Percentiles rank a stretch among this genome's conserved stretches.
Conservation (phyloP, 2,888 invertebrate genomes). For the Harpalus rubripes region DNA sequence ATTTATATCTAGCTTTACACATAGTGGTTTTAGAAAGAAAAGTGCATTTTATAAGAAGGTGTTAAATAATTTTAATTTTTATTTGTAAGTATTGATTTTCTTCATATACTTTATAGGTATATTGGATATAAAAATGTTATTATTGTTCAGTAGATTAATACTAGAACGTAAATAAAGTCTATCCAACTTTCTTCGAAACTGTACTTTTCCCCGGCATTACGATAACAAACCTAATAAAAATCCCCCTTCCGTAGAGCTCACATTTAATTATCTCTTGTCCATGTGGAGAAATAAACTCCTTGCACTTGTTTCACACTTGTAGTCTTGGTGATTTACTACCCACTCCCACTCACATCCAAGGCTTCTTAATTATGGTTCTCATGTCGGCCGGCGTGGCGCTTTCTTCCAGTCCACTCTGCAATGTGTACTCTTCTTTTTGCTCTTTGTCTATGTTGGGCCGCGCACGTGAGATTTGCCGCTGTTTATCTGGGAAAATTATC, state of each 20-base stretch:
- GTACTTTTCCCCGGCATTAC: background rate
- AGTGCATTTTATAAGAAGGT: too few relatives aligned
- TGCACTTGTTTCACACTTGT: slow-evolving; percentile 52
- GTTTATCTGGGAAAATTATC: slow-evolving; percentile 61
- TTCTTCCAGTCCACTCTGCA: slow-evolving; percentile 12
- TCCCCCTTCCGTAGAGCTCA: background rate
- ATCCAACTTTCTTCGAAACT: too few relatives aligned
- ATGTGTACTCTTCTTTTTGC: background rate
- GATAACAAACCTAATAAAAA: background rate
- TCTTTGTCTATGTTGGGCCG: slow-evolving; percentile 39
- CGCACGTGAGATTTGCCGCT: slow-evolving; percentile 53
- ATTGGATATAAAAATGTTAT: too few relatives aligned
- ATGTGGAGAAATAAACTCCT: slow-evolving; percentile 1
- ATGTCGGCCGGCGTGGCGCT: slow-evolving; percentile 10
- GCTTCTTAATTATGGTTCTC: slow-evolving; percentile 53
- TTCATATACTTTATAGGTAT: too few relatives aligned
- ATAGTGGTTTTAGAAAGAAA: too few relatives aligned
- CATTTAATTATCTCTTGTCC: background rate
- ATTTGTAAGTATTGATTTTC: too few relatives aligned
- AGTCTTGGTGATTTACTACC: slow-evolving; percentile 14
- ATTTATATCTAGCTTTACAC: too few relatives aligned
- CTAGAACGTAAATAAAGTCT: too few relatives aligned
- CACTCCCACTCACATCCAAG: background rate
- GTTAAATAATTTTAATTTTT: too few relatives aligned
- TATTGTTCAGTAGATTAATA: too few relatives aligned